Base-by-base conservation (phyloP, 2,113 vertebrate genomes). In the Aegithalos caudatus region DNA sequence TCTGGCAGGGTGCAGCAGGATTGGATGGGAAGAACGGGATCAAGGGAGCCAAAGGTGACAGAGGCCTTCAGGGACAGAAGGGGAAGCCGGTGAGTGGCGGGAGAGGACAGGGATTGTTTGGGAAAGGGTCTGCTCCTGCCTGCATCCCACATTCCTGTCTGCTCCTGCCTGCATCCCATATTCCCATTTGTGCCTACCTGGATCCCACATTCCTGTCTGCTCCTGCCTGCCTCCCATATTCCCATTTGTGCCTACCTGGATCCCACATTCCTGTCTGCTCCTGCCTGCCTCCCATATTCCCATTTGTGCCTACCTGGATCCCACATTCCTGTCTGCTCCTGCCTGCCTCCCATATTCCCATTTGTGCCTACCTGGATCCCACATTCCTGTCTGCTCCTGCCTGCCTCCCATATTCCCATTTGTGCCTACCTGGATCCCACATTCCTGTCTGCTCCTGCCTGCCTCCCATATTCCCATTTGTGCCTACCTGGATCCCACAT, bases 31-130 rank as follows among this genome's bases (percentile, higher is more conserved):
- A 97, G 73, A 97, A 98, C 0, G 99, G 99, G 47, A 94, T 94
- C 66, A 99, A 98, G 81, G 99, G 99, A 45, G 97, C 97, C 81
- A 99, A 98, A 94, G 99, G 99, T 5, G 98, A 98, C 83, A 50
- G 95, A 45, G 99, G 99, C 25, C 92, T 97, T 3, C 98, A 98
- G 57, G 99, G 99, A 8, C 98, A 97, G 89, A 98, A 98, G 80
- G 99, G 99, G 42, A 95, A 97, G 31, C 79, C 90, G 90, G 99
- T 99, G 96, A 97, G 89, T 90, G 81, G 14, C 6, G 3, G 13
- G 60, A 20, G 56, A 37, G 35, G 33, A 21, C 0, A 0, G 0
- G 33, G 56, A 44, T 14, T 1, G 0, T 45, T 51, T n/a, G 74
- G 38, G 28, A 27, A 24, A 25, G 10, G 10, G 40, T 38, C 47